Percentiles rank a stretch among this genome's conserved stretches.
Conservation (phyloP, 2,888 invertebrate species). For the Drosophila maculinotata region DNA sequence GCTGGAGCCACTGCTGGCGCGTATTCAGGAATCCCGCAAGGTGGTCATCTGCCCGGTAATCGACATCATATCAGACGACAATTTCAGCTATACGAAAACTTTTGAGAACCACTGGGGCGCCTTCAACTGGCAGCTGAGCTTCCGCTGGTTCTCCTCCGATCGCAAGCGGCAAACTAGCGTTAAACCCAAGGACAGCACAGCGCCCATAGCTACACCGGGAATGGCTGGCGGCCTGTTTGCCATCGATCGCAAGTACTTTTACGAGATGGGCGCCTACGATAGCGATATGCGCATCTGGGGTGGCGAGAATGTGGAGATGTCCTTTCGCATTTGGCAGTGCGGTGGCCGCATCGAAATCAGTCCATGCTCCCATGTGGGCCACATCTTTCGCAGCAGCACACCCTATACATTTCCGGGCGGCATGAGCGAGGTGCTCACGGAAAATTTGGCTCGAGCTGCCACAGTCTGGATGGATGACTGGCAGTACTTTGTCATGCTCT, state of each 20-base stretch:
- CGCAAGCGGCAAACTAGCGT: constrained; percentile 54
- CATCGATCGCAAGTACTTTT: constrained; percentile 94
- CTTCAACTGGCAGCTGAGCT: constrained; percentile 99
- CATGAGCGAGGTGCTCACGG: constrained; percentile 91
- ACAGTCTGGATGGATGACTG: constrained; percentile 99
- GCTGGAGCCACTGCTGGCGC: constrained; percentile 90
- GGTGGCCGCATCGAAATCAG: constrained; percentile 96
- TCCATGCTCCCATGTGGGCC: constrained; percentile 97
- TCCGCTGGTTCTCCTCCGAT: constrained; percentile 85
- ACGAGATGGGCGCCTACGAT: constrained; percentile 94
- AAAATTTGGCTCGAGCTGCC: constrained; percentile 96
- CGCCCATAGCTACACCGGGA: constrained; percentile 92
- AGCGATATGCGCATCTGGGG: constrained; percentile 97
- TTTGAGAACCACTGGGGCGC: constrained; percentile 98
- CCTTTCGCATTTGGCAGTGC: constrained; percentile 98
- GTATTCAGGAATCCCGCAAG: constrained; percentile 84
- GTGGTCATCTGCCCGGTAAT: constrained; percentile 89
- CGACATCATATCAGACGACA: constrained; percentile 97
- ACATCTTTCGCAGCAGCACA: constrained; percentile 95
- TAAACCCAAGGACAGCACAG: constrained; percentile 86
- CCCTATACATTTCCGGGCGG: constrained; percentile 98
- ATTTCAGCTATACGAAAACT: constrained; percentile 96
- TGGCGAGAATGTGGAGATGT: constrained; percentile 98
- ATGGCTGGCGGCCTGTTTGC: constrained; percentile 97
- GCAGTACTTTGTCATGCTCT: constrained; percentile 95